Conservation (phyloP, 1,140 invertebrate species). For the Branchinecta lindahli region DNA sequence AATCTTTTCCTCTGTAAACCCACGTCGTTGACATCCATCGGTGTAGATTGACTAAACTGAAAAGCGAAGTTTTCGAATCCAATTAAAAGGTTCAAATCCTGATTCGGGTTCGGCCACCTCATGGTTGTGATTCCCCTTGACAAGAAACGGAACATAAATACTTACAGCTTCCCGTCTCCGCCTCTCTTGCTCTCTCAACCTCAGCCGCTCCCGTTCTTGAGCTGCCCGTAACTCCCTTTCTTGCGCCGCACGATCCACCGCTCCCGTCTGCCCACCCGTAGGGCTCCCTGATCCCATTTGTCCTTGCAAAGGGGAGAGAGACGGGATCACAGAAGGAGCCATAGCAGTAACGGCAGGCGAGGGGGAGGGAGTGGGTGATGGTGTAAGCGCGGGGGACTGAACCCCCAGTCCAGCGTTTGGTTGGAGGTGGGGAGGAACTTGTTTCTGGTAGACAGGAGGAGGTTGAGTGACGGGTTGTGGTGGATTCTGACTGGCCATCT, state of each 20-base stretch:
- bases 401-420: conserved; percentile 14
- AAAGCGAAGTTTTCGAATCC: too few species aligned
- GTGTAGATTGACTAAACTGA: too few species aligned
- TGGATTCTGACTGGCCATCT: too few species aligned
- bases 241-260: neutral
- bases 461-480: conserved; percentile 12
- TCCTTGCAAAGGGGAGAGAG: conserved; percentile 13
- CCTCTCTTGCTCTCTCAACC: conserved; percentile 70
- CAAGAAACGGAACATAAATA: conserved; percentile 25
- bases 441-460: conserved; percentile 19
- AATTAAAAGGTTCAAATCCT: too few species aligned
- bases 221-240: conserved; percentile 6
- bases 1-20: too few species aligned
- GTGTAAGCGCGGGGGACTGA: conserved; percentile 20
- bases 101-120: too few species aligned
- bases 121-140: too few species aligned
- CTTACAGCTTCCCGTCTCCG: conserved; percentile 78
- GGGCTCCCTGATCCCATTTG: conserved; percentile 18
- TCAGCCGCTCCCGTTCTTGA: conserved; percentile 47
- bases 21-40: too few species aligned
- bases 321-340: conserved; percentile 20
- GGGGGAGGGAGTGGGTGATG: conserved; percentile 21
- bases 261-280: conserved; percentile 11
- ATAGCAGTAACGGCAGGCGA: conserved; percentile 11
- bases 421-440: conserved; percentile 19